phyloP scores from a whole-genome alignment of 1,140 invertebrate species.

The Contarinia nasturtii region DNA sequence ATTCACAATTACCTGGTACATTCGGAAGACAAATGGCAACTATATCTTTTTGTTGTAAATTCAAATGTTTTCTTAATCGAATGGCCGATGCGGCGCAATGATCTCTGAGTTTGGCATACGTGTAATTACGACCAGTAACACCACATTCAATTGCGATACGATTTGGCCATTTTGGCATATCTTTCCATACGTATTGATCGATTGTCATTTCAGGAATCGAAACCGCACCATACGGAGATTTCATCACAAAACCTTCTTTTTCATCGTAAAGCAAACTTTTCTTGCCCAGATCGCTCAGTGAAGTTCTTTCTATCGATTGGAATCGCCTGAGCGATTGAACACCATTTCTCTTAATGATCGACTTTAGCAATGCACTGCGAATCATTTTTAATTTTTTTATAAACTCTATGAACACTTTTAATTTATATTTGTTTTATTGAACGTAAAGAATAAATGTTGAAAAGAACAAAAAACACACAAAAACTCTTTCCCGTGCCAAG shows the following conservation, averaged over 20 bases:
- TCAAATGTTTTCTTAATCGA: conserved; percentile 40
- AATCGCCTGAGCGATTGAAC: no score
- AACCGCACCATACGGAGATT: conserved; percentile 27
- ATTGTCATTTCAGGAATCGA: conserved; percentile 31
- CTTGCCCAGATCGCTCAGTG: no score
- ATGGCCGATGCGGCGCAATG: conserved; percentile 42
- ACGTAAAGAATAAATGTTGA: no score
- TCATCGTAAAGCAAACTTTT: background rate
- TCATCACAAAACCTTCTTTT: background rate
- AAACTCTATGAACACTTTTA: no score
- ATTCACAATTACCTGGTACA: conserved; percentile 31
- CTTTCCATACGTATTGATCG: conserved; percentile 40
- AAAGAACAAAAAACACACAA: no score
- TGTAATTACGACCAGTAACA: conserved; percentile 47
- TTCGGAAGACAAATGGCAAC: conserved; percentile 55
- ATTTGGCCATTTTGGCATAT: conserved; percentile 36
- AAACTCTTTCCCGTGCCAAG: no score
- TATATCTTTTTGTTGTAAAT: conserved; percentile 46
- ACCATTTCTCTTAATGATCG: no score
- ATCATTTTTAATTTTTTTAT: no score
- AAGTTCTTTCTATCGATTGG: no score
- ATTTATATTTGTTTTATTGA: no score
- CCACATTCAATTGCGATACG: conserved; percentile 42
- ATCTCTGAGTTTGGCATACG: conserved; percentile 41
- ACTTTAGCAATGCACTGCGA: no score